Conservation (phyloP, 1,140 invertebrate genomes). For the Drosophila suzukii region DNA sequence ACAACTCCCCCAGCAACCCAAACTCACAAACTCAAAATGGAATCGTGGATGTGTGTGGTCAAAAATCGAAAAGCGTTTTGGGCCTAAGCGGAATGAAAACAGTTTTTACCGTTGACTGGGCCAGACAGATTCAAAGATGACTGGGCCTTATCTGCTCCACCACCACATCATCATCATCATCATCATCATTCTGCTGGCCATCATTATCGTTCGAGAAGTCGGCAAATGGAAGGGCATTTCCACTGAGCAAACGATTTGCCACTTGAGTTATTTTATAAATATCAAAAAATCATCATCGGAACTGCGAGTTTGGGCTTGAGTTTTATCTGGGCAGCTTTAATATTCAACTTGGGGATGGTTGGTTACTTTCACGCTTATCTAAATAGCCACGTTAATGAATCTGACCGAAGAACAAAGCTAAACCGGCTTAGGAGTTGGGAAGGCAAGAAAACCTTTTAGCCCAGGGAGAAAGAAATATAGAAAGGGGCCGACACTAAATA, state of each 20-base stretch:
- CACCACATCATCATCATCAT: constrained; percentile 35
- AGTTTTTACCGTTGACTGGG: constrained; percentile 61
- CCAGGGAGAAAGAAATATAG: constrained; percentile 8
- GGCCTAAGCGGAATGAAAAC: constrained; percentile 66
- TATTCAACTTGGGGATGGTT: constrained; percentile 39
- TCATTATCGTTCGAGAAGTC: constrained; percentile 47
- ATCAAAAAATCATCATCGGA: constrained; percentile 74
- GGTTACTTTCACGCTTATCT: constrained; percentile 68
- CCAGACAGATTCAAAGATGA: constrained; percentile 44
- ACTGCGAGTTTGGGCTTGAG: constrained; percentile 9
- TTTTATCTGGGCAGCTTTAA: constrained; percentile 59
- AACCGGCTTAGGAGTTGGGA: constrained; percentile 59
- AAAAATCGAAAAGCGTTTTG: constrained; percentile 75
- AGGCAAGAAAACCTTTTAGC: constrained; percentile 67
- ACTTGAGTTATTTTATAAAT: constrained; percentile 82
- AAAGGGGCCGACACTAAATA: constrained; percentile 65
- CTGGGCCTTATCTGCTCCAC: constrained; percentile 32
- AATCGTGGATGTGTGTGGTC: constrained; percentile 54
- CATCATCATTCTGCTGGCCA: constrained; percentile 25
- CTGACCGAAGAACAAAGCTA: constrained; percentile 73
- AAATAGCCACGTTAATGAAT: constrained; percentile 82
- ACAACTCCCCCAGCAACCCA: constrained; percentile 20
- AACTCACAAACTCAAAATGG: too few species aligned
- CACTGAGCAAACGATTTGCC: constrained; percentile 84
- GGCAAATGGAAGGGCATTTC: constrained; percentile 73